Base-by-base conservation (phyloP, 37 sponge, comb jelly and placozoan species). In the Ephydatia muelleri region DNA sequence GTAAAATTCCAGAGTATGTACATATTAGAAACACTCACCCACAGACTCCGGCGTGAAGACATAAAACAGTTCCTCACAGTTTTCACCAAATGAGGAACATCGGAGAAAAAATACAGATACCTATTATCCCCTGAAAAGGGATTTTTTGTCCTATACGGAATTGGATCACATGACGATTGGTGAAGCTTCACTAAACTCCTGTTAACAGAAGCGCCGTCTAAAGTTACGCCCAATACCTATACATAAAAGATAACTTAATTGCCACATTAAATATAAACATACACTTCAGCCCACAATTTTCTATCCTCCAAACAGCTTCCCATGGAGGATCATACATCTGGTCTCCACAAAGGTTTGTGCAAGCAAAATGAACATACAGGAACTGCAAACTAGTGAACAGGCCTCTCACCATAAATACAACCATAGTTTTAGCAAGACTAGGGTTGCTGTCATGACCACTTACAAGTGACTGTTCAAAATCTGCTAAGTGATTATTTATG, bases 51-150 rank as follows among this genome's bases (percentile, higher is more conserved):
- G 11, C 25, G n/a, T 30, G 28, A 25, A 25, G n/a, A 32, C n/a
- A 38, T 38, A n/a, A n/a, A n/a, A n/a, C n/a, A n/a, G n/a, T n/a
- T n/a, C n/a, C n/a, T n/a, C n/a, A n/a, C n/a, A n/a, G n/a, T n/a
- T n/a, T n/a, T n/a, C n/a, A n/a, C n/a, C n/a, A n/a, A n/a, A n/a
- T n/a, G n/a, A n/a, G n/a, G 25, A 29, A 72, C 49, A 40, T 83
- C 83, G 22, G 68, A 65, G 14, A 83, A 34, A 43, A 83, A 83
- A 34, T 31, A 83, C 22, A 83, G 25, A 69, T 69, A 27, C 9
- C 30, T 69, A 27, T 69, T 69, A 69, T 69, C 30, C 30, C 30
- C 30, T 31, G 70, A 69, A 69, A 31, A 69, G 31, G 70, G 70
- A 69, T 69, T 69, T 69, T 30, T 27, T 69, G 70, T 69, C 30